Evolutionary conservation across 2,113 vertebrate species (phyloP).

Genomic region (Rhinolophus sinicus): DNA sequence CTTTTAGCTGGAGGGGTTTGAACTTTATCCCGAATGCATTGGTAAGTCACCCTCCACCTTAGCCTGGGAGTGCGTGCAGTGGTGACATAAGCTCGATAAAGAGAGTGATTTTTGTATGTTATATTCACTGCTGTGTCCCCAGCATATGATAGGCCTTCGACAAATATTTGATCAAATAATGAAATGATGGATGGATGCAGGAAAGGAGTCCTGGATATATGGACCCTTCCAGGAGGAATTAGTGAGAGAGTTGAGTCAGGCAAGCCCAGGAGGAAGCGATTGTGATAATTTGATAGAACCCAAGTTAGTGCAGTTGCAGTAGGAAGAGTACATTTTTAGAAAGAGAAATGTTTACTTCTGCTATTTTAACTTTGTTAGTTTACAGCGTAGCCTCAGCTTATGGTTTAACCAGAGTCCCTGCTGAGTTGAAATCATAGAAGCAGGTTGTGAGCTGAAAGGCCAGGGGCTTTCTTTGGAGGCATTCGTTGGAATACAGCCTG

Average conservation of each 20-base stretch:
- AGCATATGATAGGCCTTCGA: background rate
- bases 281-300: background rate
- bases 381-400: background rate
- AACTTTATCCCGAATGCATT: background rate
- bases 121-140: background rate
- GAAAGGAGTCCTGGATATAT: background rate
- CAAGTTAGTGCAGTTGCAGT: background rate
- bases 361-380: background rate
- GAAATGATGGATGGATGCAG: background rate
- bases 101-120: background rate
- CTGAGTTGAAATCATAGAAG: slow-evolving; percentile 51
- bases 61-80: background rate
- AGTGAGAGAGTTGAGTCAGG: background rate
- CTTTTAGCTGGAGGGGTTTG: background rate
- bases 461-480: slow-evolving; percentile 56
- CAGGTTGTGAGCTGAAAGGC: slow-evolving; percentile 52
- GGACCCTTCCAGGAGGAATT: background rate
- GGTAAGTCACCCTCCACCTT: background rate
- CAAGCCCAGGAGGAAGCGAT: background rate
- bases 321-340: background rate
- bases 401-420: slow-evolving; percentile 17
- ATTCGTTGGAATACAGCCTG: slow-evolving; percentile 50
- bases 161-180: background rate
- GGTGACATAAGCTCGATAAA: background rate
- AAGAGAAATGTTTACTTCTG: slow-evolving; percentile 27